phyloP scores from a whole-genome alignment of 2,113 vertebrate species.

The Sterna hirundo region DNA sequence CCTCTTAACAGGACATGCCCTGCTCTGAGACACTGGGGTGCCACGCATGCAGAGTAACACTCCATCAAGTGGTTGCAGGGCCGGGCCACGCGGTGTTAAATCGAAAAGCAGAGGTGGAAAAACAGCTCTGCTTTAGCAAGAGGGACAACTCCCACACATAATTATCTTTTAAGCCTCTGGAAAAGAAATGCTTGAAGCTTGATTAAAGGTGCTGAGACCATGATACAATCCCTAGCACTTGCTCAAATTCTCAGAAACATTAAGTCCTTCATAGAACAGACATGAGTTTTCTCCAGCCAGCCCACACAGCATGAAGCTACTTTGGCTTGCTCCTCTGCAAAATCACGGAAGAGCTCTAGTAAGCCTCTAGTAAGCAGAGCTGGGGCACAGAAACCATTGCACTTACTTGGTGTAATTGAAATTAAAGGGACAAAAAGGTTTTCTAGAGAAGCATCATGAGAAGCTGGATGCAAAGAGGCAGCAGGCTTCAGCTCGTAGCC shows the following conservation, averaged over 20 bases:
- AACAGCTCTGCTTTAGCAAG: not conserved
- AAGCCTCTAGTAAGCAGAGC: not conserved
- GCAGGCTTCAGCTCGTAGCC: constrained; percentile 44
- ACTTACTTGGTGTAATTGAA: constrained; percentile 82
- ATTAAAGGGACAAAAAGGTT: constrained; percentile 81
- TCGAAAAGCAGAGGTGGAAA: not conserved
- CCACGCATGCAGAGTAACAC: accelerated
- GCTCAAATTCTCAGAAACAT: not conserved
- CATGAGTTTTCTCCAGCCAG: not conserved
- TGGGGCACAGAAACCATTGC: not conserved
- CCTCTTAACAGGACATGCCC: not conserved
- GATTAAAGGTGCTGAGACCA: not conserved
- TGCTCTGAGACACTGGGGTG: not conserved
- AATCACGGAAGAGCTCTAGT: not conserved
- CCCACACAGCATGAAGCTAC: not conserved
- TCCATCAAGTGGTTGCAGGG: not conserved
- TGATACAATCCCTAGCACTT: not conserved
- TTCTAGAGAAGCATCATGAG: constrained; percentile 61
- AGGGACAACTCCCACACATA: not conserved
- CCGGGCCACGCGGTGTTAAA: not conserved
- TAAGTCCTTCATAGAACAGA: not conserved
- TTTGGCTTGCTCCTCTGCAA: not conserved
- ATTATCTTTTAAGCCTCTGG: not conserved
- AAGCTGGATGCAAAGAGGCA: constrained; percentile 29
- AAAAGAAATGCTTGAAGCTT: not conserved